phyloP scores from a whole-genome alignment of 2,797 vertebrate species.

The Tragelaphus eurycerus region DNA sequence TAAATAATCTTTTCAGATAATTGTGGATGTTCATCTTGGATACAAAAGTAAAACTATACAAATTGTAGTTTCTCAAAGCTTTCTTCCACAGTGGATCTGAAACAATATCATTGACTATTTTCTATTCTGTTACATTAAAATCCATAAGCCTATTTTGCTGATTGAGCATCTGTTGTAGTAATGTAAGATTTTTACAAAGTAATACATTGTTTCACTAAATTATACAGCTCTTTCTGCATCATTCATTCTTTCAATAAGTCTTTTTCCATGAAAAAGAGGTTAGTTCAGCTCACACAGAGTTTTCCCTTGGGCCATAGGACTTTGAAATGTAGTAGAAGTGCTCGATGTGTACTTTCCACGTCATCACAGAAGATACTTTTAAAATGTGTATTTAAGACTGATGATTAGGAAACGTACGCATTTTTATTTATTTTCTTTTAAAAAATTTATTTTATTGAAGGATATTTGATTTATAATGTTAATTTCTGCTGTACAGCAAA shows the following conservation, averaged over 20 bases:
- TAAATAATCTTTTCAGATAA: background rate
- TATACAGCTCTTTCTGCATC: background rate
- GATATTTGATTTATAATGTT: background rate
- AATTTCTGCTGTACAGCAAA: background rate
- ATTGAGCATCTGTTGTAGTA: background rate
- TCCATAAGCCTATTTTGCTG: background rate
- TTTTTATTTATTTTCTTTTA: background rate
- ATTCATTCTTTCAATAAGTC: background rate
- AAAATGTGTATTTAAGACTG: background rate
- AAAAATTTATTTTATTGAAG: background rate
- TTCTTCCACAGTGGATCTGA: background rate
- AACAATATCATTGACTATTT: background rate
- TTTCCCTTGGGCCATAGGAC: background rate
- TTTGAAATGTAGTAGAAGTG: background rate
- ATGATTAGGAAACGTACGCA: background rate
- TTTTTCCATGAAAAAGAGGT: accelerated
- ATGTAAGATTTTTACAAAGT: background rate
- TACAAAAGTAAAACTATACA: background rate
- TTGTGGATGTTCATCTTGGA: background rate
- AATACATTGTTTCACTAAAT: background rate
- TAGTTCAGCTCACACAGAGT: background rate
- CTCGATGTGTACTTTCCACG: background rate
- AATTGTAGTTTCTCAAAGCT: background rate
- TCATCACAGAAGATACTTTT: background rate
- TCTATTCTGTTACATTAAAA: background rate